These are phyloP conservation scores for Lordiphosa clarofinis DNA, from an alignment of 1,140 invertebrate species.

Conservation along the genomic window DNA sequence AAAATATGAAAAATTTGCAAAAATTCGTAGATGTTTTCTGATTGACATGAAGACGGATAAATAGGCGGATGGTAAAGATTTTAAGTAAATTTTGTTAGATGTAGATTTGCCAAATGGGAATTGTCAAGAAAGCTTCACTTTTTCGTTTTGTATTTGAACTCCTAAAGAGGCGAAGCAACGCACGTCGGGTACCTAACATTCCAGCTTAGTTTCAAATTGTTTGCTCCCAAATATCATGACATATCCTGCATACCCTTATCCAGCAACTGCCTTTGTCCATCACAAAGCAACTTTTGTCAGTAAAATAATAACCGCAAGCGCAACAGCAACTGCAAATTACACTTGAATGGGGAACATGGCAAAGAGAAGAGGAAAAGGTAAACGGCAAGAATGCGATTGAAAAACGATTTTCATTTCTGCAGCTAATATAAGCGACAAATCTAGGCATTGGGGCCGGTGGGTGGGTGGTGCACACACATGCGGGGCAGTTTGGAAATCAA, in stretches of 20 bases:
- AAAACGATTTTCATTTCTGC: slow-evolving; percentile 78
- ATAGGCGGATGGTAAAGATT: too few relatives aligned
- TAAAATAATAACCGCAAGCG: slow-evolving; percentile 50
- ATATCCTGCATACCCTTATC: not conserved
- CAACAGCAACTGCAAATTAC: slow-evolving; percentile 66
- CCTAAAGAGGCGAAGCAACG: too few relatives aligned
- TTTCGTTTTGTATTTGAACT: too few relatives aligned
- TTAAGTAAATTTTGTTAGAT: too few relatives aligned
- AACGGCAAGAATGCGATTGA: slow-evolving; percentile 70
- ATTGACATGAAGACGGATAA: too few relatives aligned
- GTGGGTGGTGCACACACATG: slow-evolving; percentile 32
- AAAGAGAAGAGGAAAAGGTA: slow-evolving; percentile 54
- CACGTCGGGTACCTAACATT: too few relatives aligned
- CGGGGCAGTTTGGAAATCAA: slow-evolving; percentile 71
- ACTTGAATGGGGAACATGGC: slow-evolving; percentile 39
- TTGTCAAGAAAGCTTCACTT: too few relatives aligned
- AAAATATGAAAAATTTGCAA: too few relatives aligned
- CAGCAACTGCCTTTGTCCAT: not conserved
- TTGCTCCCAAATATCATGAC: not conserved
- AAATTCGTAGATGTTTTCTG: too few relatives aligned
- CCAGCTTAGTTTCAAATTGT: too few relatives aligned
- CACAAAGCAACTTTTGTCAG: slow-evolving; percentile 28
- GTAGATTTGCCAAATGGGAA: too few relatives aligned
- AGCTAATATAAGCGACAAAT: slow-evolving; percentile 78
- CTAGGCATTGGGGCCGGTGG: slow-evolving; percentile 40